phyloP scores from a whole-genome alignment of 2,113 vertebrate genomes.

The Tursiops truncatus region DNA sequence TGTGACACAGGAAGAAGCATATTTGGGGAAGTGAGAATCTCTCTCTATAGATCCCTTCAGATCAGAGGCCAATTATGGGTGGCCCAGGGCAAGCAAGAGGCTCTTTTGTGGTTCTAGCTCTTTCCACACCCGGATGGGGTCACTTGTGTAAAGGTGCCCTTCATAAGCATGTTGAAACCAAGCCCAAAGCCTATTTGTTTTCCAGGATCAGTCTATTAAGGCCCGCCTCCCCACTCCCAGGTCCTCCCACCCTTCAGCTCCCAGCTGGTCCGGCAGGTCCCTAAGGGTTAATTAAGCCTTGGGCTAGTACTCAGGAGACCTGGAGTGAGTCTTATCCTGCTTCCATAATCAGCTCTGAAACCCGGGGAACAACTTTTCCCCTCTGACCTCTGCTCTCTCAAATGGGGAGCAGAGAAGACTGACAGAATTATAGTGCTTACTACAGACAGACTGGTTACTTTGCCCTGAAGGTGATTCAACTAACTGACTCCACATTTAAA shows the following conservation, averaged over 20 bases:
- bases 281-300: background rate
- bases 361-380: no score
- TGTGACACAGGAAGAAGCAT: slow-evolving; percentile 60
- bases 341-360: background rate
- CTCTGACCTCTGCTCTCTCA: background rate
- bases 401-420: background rate
- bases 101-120: background rate
- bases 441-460: background rate
- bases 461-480: no score
- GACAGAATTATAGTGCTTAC: background rate
- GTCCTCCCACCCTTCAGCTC: background rate
- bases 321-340: background rate
- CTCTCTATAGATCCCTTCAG: background rate
- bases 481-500: background rate
- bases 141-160: background rate
- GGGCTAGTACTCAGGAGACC: background rate
- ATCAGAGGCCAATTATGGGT: background rate
- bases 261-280: background rate
- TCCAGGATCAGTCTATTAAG: background rate
- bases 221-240: rapidly evolving
- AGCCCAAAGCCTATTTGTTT: background rate
- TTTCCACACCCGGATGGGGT: background rate
- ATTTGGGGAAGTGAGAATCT: slow-evolving; percentile 72
- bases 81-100: background rate
- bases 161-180: background rate